A percentile compares a stretch with the other conserved stretches of the same genome.
phyloP scores from a whole-genome alignment of 1,140 invertebrate species.

The Drosophila kanapiae region DNA sequence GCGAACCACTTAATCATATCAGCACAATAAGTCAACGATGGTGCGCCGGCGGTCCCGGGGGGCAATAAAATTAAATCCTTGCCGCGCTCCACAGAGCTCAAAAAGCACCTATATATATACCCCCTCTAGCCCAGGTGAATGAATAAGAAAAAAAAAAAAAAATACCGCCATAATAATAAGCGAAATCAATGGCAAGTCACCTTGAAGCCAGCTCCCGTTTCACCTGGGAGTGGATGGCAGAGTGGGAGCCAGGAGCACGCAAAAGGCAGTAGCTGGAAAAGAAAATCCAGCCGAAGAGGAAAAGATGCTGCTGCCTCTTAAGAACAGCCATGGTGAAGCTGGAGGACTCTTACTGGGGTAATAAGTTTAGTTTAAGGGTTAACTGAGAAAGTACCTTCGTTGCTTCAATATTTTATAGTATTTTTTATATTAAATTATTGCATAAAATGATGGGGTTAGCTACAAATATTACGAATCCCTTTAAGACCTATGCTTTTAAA shows the following conservation, averaged over 20 bases:
- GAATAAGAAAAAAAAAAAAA: constrained; percentile 8
- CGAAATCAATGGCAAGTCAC: constrained; percentile 67
- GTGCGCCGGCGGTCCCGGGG: constrained; percentile 31
- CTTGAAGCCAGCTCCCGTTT: constrained; percentile 34
- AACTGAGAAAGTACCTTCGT: too few species aligned
- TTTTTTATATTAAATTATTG: too few species aligned
- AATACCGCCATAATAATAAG: constrained; percentile 35
- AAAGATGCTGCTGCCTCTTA: not conserved
- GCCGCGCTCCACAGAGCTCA: constrained; percentile 41
- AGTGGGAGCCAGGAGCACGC: not conserved
- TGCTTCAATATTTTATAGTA: too few species aligned
- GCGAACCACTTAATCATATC: constrained; percentile 77
- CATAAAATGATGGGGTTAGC: too few species aligned
- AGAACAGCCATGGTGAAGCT: not conserved
- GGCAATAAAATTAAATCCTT: constrained; percentile 83
- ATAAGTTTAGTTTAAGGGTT: not conserved
- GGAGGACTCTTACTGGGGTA: not conserved
- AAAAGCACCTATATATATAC: constrained; percentile 6
- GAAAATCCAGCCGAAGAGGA: not conserved
- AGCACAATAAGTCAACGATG: constrained; percentile 74
- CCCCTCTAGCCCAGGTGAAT: not conserved
- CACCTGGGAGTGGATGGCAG: constrained; percentile 19
- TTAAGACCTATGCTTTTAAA: too few species aligned
- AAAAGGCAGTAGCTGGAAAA: constrained; percentile 5
- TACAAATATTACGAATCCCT: too few species aligned